phyloP scores from a whole-genome alignment of 2,888 invertebrate genomes.

The Galerucella nymphaeae region DNA sequence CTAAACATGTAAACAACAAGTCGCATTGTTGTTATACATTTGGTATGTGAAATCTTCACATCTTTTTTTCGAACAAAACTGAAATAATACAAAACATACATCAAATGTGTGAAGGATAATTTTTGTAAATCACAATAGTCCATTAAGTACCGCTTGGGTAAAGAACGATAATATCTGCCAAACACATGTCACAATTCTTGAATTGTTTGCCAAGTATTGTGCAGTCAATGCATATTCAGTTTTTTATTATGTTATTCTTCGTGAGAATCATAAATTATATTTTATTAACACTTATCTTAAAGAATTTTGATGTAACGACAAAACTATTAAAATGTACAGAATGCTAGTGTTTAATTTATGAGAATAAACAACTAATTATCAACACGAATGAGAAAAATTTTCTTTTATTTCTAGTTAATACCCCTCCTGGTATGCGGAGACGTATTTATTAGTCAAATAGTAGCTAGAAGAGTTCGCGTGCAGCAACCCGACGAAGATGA shows the following conservation, averaged over 20 bases:
- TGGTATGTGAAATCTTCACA: too few species aligned
- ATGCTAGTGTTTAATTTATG: background rate
- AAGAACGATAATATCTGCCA: constrained; percentile 4
- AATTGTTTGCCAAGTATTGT: constrained; percentile 10
- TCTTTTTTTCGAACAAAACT: background rate
- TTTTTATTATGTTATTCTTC: constrained; percentile 8
- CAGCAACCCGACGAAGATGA: constrained; percentile 66
- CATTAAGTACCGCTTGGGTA: constrained; percentile 8
- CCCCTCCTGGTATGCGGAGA: constrained; percentile 55
- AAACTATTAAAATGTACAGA: constrained; percentile 2
- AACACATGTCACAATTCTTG: background rate
- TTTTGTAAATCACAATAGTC: constrained; percentile 12
- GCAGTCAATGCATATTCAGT: constrained; percentile 4
- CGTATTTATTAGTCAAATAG: constrained; percentile 52
- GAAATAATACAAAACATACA: background rate
- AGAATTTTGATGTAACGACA: constrained; percentile 2
- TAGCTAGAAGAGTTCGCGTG: constrained; percentile 67
- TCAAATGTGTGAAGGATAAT: constrained; percentile 11
- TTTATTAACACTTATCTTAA: background rate
- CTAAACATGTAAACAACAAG: too few species aligned
- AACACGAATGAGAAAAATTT: background rate
- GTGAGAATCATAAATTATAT: constrained; percentile 6
- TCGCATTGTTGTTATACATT: too few species aligned
- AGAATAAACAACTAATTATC: background rate
- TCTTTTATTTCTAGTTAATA: constrained; percentile 51